phyloP scores from a whole-genome alignment of 1,140 invertebrate species.

The Monochamus saltuarius region DNA sequence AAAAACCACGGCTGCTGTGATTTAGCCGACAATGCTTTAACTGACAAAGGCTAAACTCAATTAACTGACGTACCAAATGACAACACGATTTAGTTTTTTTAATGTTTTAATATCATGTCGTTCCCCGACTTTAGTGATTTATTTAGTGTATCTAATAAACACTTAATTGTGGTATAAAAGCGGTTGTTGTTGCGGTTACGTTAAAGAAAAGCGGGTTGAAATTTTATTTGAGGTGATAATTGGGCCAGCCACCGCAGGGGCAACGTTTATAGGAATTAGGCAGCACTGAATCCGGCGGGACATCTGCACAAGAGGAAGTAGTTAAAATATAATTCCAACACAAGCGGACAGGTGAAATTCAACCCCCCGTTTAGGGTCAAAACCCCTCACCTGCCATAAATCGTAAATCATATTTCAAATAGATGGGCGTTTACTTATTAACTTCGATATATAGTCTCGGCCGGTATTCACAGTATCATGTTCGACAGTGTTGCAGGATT shows the following conservation, averaged over 20 bases:
- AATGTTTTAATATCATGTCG: no score
- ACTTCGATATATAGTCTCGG: constrained; percentile 41
- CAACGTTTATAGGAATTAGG: neutral
- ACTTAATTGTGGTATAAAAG: no score
- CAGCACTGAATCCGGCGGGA: constrained; percentile 13
- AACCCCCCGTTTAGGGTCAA: constrained; percentile 31
- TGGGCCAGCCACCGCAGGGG: neutral
- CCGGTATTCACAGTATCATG: constrained; percentile 14
- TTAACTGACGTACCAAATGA: no score
- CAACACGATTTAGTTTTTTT: no score
- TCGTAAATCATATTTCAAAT: constrained; percentile 54
- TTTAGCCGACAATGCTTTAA: no score
- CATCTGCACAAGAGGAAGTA: constrained; percentile 44
- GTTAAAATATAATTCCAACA: constrained; percentile 47
- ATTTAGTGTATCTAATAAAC: no score
- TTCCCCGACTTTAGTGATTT: no score
- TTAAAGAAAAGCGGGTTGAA: no score
- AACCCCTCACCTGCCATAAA: constrained; percentile 44
- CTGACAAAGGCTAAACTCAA: no score
- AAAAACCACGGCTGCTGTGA: no score
- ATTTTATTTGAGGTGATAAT: constrained; percentile 1
- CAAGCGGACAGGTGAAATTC: constrained; percentile 46
- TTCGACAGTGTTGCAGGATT: constrained; percentile 25
- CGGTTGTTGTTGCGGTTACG: no score
- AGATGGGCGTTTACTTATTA: constrained; percentile 53